These are phyloP conservation scores for Tupiocoris notatus DNA, from an alignment of 2,888 invertebrate species.

Conservation along the genomic window DNA sequence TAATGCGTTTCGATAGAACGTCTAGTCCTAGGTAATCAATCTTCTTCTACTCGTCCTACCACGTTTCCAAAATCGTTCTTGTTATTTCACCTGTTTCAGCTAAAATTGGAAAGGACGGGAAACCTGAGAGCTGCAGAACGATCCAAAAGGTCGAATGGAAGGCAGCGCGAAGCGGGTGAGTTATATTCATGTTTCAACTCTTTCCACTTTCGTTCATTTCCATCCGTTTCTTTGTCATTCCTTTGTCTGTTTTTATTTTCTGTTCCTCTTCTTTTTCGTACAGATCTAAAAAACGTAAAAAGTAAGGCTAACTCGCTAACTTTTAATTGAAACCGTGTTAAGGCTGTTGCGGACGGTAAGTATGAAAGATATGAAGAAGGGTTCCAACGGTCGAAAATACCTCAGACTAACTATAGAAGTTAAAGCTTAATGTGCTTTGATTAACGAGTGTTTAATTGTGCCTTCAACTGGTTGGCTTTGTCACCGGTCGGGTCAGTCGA, in stretches of 20 bases:
- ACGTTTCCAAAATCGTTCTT: no score
- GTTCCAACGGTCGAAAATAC: not conserved
- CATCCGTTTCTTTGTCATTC: not conserved
- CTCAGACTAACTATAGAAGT: not conserved
- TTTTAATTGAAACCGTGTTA: constrained; percentile 9
- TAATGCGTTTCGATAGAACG: no score
- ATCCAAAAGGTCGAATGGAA: constrained; percentile 97
- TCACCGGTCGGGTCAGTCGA: no score
- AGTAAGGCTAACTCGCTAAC: constrained; percentile 27
- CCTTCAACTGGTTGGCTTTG: not conserved
- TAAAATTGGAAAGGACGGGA: constrained; percentile 88
- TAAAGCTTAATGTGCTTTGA: not conserved
- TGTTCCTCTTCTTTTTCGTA: constrained; percentile 12
- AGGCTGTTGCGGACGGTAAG: not conserved
- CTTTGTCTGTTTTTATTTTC: not conserved
- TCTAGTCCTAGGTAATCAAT: no score
- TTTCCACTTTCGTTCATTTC: not conserved
- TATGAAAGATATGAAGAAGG: not conserved
- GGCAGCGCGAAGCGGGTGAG: constrained; percentile 75
- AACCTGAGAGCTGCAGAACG: constrained; percentile 88
- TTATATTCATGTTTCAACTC: constrained; percentile 5
- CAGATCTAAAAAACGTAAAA: constrained; percentile 39
- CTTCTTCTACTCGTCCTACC: no score
- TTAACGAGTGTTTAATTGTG: no score
- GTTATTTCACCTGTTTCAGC: constrained; percentile 60